phyloP scores from a whole-genome alignment of 2,797 vertebrate species.

The Aphelocoma californica region DNA sequence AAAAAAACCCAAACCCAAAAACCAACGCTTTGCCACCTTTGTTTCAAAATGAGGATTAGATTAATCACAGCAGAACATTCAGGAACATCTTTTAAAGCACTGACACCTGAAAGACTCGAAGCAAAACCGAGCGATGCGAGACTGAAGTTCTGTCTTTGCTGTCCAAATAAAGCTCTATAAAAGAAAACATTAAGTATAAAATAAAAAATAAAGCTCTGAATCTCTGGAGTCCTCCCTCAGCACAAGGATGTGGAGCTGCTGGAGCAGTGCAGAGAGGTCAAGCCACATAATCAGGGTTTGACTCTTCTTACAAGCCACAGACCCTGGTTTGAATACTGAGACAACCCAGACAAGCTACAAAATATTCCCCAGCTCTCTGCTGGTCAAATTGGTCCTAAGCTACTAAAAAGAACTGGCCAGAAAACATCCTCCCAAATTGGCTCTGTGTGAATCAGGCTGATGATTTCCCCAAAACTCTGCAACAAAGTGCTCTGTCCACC shows the following conservation, averaged over 20 bases:
- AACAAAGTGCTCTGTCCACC: fast-evolving
- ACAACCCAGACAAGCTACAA: neutral
- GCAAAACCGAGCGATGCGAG: neutral
- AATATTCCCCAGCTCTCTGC: neutral
- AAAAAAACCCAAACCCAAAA: neutral
- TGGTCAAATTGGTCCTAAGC: neutral
- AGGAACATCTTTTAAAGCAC: neutral
- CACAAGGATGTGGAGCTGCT: neutral
- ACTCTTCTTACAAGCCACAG: neutral
- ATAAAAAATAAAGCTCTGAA: no score
- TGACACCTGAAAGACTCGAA: neutral
- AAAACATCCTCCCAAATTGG: neutral
- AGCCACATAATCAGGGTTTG: no score
- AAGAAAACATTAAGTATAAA: neutral
- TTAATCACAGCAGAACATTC: neutral
- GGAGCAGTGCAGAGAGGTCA: neutral
- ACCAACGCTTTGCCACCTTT: neutral
- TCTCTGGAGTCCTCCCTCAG: neutral
- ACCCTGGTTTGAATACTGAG: neutral
- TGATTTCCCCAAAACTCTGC: neutral
- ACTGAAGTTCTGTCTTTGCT: neutral
- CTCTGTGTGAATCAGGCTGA: neutral
- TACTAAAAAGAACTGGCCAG: neutral
- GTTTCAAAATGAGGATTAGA: neutral
- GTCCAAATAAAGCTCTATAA: neutral